A percentile compares a stretch with the other conserved stretches of the same genome.
Conservation (phyloP, 2,888 invertebrate species). For the Gryllus longicercus region DNA sequence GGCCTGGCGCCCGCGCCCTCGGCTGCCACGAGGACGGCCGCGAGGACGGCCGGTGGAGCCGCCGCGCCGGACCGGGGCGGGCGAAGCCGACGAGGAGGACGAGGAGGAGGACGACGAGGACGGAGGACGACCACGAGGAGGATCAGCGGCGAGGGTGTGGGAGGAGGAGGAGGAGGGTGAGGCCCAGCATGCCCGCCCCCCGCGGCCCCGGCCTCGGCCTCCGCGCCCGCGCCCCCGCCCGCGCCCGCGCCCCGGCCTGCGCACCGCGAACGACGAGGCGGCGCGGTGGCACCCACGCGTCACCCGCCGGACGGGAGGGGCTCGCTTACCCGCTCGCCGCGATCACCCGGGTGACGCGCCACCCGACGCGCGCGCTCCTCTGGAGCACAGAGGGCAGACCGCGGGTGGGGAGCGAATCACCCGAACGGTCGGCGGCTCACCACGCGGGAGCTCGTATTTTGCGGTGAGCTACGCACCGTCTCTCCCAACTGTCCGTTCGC, state of each 20-base stretch:
- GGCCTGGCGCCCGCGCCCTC: background rate
- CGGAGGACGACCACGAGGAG: conserved; percentile 38
- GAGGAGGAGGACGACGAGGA: no score
- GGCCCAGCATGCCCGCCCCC: conserved; percentile 33
- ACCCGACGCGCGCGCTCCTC: no score
- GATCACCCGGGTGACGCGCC: no score
- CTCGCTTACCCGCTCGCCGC: no score
- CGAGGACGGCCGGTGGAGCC: background rate
- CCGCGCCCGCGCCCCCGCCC: conserved; percentile 37
- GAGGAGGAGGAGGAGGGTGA: conserved; percentile 38
- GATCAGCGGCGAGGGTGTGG: conserved; percentile 55
- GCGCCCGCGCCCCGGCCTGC: conserved; percentile 34
- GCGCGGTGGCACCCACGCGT: no score
- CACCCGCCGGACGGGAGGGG: no score
- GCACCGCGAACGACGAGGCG: background rate
- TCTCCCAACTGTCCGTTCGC: no score
- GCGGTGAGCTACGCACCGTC: no score
- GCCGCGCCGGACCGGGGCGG: conserved; percentile 30
- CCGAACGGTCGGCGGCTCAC: no score
- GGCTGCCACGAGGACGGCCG: background rate
- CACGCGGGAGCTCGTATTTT: no score
- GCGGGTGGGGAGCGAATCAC: no score
- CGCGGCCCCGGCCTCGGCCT: conserved; percentile 40
- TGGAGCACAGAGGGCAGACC: no score
- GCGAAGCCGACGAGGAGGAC: conserved; percentile 26